Evolutionary conservation across 2,797 vertebrate genomes (phyloP).

Genomic region (Muraenolepis orangiensis): DNA sequence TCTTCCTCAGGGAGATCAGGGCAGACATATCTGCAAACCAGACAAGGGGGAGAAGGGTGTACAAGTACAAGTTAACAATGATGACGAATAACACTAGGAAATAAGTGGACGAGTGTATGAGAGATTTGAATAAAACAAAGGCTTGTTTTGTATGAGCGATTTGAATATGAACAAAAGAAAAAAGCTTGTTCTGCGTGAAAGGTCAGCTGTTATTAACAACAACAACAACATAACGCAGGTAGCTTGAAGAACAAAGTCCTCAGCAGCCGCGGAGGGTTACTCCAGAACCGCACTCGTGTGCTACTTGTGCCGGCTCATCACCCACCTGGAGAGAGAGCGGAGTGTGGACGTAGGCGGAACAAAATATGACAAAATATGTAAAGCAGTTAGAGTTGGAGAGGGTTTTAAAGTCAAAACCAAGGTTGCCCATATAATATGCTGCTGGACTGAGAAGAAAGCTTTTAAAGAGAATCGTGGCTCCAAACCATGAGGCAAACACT

Average conservation of each 20-base stretch:
- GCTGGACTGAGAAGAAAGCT: background rate
- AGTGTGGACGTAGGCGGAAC: background rate
- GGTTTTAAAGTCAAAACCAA: background rate
- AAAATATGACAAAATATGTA: background rate
- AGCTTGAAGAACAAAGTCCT: background rate
- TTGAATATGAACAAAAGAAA: background rate
- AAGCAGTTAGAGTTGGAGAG: background rate
- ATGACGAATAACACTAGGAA: background rate
- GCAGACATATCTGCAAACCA: conserved; percentile 92
- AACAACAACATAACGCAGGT: background rate
- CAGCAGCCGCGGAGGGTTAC: background rate
- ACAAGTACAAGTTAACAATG: conserved; percentile 16
- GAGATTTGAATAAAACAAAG: background rate
- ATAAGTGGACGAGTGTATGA: background rate
- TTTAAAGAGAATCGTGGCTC: background rate
- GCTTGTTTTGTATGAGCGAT: background rate
- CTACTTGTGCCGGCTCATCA: background rate
- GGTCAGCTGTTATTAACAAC: background rate
- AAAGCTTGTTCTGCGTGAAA: background rate
- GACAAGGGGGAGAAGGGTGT: conserved; percentile 38
- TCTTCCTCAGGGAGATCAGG: conserved; percentile 95
- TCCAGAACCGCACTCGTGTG: background rate
- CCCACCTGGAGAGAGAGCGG: background rate
- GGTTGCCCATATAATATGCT: background rate
- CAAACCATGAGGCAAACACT: background rate